Percentiles rank a stretch among this genome's conserved stretches.
phyloP scores from a whole-genome alignment of 2,888 invertebrate genomes.

The Imbricaverruca yamaguchii region DNA sequence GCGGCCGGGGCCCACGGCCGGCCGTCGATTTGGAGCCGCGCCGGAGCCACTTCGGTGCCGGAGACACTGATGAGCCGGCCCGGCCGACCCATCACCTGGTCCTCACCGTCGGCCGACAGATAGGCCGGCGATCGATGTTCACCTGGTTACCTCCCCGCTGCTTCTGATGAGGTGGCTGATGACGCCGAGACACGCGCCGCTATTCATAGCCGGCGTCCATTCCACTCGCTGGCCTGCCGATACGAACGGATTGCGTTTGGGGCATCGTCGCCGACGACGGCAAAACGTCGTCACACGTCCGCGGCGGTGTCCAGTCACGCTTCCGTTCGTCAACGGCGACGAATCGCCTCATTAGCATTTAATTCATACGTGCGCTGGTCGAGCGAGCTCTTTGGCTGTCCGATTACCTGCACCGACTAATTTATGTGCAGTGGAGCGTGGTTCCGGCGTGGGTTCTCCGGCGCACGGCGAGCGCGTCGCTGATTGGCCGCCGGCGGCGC shows the following conservation, averaged over 20 bases:
- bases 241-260: background rate
- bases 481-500: background rate
- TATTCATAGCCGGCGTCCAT: background rate
- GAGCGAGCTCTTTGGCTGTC: background rate
- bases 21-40: no score
- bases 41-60: no score
- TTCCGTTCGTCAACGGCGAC: background rate
- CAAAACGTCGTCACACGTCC: background rate
- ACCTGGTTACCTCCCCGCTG: background rate
- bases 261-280: background rate
- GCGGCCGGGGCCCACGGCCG: no score
- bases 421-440: background rate
- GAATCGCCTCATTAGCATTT: background rate
- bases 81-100: no score
- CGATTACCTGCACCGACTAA: constrained; percentile 4
- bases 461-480: background rate
- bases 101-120: no score
- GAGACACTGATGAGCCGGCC: no score
- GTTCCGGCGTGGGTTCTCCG: background rate
- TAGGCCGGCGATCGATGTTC: background rate
- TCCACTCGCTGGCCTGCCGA: background rate
- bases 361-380: background rate
- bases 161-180: background rate
- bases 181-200: background rate
- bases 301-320: background rate